Evolutionary conservation across 2,888 invertebrate genomes (phyloP).

Genomic region (Pilophorus perplexus): DNA sequence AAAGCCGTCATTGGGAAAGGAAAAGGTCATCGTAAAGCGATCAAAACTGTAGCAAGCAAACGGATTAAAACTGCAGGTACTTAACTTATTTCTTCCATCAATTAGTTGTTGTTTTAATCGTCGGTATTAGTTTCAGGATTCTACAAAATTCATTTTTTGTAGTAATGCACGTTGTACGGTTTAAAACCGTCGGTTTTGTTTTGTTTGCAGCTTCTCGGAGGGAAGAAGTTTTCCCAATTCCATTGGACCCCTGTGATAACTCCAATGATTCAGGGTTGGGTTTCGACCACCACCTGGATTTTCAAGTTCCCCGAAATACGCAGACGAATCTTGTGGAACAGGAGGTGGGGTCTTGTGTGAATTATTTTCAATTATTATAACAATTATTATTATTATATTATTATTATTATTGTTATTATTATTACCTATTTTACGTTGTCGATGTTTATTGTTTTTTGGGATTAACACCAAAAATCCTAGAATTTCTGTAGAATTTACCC

Average conservation of each 20-base stretch:
- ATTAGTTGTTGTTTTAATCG: background rate
- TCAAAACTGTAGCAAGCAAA: conserved; percentile 46
- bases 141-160: background rate
- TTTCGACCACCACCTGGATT: conserved; percentile 64
- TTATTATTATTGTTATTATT: background rate
- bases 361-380: no score
- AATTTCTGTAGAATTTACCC: no score
- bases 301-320: conserved; percentile 42
- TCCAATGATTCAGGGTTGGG: conserved; percentile 88
- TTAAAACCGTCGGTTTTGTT: background rate
- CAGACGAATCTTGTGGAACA: conserved; percentile 41
- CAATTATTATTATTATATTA: no score
- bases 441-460: no score
- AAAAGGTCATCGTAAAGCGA: conserved; percentile 46
- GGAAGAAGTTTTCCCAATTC: conserved; percentile 53
- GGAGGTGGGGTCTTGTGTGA: conserved; percentile 45
- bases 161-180: background rate
- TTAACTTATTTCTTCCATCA: background rate
- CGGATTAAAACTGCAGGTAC: conserved; percentile 36
- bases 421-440: background rate
- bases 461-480: no score
- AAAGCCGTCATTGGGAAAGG: conserved; percentile 44
- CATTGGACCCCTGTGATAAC: conserved; percentile 71
- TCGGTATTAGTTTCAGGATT: background rate
- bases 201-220: conserved; percentile 17